Evolutionary conservation across 2,888 invertebrate genomes (phyloP).

Genomic region (Orthosia incerta): DNA sequence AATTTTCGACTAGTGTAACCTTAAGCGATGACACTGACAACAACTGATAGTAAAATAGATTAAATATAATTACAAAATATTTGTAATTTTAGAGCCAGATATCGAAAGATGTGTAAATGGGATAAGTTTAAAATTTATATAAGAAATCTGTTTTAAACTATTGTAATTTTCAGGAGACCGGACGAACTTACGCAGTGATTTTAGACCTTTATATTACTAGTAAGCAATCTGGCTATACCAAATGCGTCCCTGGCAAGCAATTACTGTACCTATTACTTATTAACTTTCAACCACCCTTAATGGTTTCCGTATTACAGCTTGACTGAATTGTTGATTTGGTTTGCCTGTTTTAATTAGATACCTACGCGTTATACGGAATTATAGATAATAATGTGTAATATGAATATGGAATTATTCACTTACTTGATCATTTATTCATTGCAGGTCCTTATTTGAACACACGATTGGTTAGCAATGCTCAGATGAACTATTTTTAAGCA

Average conservation of each 20-base stretch:
- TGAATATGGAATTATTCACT: constrained; percentile 3
- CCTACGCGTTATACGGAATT: constrained; percentile 32
- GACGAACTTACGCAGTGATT: neutral
- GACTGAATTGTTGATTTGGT: constrained; percentile 74
- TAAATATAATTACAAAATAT: neutral
- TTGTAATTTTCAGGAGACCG: neutral
- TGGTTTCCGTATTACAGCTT: constrained; percentile 80
- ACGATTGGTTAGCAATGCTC: neutral
- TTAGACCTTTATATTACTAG: neutral
- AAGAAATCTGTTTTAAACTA: no score
- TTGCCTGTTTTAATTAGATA: constrained; percentile 68
- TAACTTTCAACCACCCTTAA: constrained; percentile 84
- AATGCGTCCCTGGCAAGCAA: constrained; percentile 78
- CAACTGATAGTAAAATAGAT: no score
- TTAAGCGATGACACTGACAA: no score
- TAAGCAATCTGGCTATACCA: neutral
- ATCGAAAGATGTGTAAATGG: neutral
- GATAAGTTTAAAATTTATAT: neutral
- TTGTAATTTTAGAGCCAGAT: neutral
- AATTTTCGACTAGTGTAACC: no score
- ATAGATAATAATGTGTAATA: constrained; percentile 6
- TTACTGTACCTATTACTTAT: constrained; percentile 80
- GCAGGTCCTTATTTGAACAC: constrained; percentile 3
- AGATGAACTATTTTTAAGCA: neutral
- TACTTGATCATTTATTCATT: constrained; percentile 17